Base-by-base conservation (phyloP, 2,113 vertebrate genomes). In the Dromas ardeola region DNA sequence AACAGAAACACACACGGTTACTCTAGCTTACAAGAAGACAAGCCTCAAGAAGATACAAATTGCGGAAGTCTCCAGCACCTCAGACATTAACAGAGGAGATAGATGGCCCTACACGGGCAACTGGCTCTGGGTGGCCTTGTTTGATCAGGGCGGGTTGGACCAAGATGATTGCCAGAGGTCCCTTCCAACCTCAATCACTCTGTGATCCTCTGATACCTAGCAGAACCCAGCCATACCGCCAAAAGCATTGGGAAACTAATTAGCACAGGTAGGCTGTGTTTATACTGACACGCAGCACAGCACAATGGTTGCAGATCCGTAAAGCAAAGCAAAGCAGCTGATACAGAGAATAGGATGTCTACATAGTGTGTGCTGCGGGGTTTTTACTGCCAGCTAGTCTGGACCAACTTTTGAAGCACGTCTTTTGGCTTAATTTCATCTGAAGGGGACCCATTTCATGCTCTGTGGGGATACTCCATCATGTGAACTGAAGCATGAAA, bases 321-420 rank as follows among this genome's bases (percentile, higher is more conserved):
- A 26, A 20, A 58, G 15, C 42, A 26, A 20, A 58, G 15, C 42
- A 63, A 92, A 43, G 16, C 34, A 11, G 3, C 17, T 20, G 56
- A 10, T 29, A 12, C 1, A 5, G 15, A 36, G 43, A 40, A 13
- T 12, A 66, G 42, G n/a, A 65, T 23, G 21, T 12, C 52, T 40
- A 67, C 47, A 36, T 18, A 40, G 42, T 16, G 14, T 19, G 21
- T 85, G 38, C 45, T 66, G 19, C 55, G 30, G 38, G 27, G 9
- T 21, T 77, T 29, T 55, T 49, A 52, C 47, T 9, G 45, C 43
- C 62, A 55, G 5, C 15, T 4, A 32, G 15, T 15, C 20, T 43
- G 20, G 17, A 17, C 4, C 43, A 73, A 15, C 14, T 42, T 72
- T 21, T 47, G 26, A 66, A 77, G 22, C 26, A 42, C 0, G 0